Percentiles rank a stretch among this genome's conserved stretches.
phyloP scores from a whole-genome alignment of 2,888 invertebrate genomes.

The Galeruca laticollis region DNA sequence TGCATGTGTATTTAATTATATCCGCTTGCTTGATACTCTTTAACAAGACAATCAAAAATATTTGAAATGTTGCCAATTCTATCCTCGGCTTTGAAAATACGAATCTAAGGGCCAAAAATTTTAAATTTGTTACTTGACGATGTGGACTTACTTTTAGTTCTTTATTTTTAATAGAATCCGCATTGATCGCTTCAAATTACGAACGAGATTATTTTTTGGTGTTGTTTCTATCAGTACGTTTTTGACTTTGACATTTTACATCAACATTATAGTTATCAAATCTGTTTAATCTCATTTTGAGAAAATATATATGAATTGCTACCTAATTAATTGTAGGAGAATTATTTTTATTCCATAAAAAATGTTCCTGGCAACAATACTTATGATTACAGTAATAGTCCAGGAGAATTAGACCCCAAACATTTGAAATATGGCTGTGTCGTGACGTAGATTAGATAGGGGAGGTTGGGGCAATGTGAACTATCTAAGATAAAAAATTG shows the following conservation, averaged over 20 bases:
- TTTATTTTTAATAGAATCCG: background rate
- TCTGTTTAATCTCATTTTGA: too few species aligned
- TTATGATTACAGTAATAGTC: too few species aligned
- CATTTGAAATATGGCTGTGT: too few species aligned
- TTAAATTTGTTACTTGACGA: background rate
- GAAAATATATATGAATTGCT: too few species aligned
- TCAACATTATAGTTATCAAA: too few species aligned
- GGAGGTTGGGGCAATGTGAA: too few species aligned
- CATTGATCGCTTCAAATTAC: background rate
- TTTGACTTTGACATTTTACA: background rate
- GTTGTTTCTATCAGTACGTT: background rate
- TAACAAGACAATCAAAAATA: conserved; percentile 10
- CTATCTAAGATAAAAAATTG: too few species aligned
- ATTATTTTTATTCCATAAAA: too few species aligned
- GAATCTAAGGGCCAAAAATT: conserved; percentile 16
- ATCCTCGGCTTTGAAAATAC: conserved; percentile 7
- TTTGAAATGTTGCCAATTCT: conserved; percentile 25
- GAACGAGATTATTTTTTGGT: background rate
- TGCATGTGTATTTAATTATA: conserved; percentile 1
- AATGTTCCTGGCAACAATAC: too few species aligned
- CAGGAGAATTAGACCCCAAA: too few species aligned
- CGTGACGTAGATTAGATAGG: too few species aligned
- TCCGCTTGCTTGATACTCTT: background rate
- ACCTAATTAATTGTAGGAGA: too few species aligned
- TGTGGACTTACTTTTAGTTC: background rate